Evolutionary conservation across 2,113 vertebrate genomes (phyloP), one percentile per base, ranked within the genome.

Genomic region (Melospiza georgiana): DNA sequence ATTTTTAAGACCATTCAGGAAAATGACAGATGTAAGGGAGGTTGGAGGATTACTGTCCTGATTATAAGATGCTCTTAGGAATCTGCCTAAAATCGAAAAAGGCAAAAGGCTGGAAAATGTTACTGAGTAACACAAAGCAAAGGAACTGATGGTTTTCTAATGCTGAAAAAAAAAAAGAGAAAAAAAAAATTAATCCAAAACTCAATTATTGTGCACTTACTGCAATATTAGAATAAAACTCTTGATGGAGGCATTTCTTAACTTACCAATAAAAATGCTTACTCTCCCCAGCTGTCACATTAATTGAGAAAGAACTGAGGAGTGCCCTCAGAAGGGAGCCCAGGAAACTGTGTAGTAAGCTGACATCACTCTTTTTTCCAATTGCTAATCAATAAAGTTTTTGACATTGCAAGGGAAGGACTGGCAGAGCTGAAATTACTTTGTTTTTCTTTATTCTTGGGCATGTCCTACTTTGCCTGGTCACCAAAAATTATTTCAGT

Each of bases 241-340:
- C 75, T 88, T 74, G 57, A 89, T 88, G 68, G 90, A 95, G 80
- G 90, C 91, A 73, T 93, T 90, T 94, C 92, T 90, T 79, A 84
- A 55, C 28, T 87, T 74, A 65, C 51, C 62, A 81, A 49, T 93
- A 95, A 61, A 68, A 85, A 63, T 87, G 86, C 84, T 87, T 82
- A 89, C 75, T 67, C 75, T 91, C 82, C 72, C 54, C 92, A 83
- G 73, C 71, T 88, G 76, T 84, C 74, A 67, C 7, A 13, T 94
- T 98, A 96, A 94, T 87, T 54, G 63, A 61, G 87, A 93, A 92
- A 74, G 62, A 96, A 74, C 73, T 73, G 84, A 94, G 82, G 91
- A 68, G 65, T 37, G 18, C 44, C 12, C 12, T 46, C 51, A 9
- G 83, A 83, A 84, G 27, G 71, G 62, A 86, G 81, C 80, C 61